Evolutionary conservation across 2,113 vertebrate genomes (phyloP), one percentile per base, ranked within the genome.

Genomic region (Misgurnus anguillicaudatus): DNA sequence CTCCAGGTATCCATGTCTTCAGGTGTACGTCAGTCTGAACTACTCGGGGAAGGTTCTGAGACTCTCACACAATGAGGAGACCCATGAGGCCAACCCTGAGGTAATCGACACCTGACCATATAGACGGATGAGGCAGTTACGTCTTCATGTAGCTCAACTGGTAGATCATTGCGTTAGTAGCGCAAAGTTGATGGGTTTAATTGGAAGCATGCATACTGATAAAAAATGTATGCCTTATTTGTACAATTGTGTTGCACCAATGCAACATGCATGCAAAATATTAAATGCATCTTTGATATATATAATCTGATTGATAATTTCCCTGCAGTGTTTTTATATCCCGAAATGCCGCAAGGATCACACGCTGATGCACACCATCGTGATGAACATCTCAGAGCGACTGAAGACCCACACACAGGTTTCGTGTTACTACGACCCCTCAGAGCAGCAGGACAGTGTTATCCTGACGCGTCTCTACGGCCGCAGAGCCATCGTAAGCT

Each of bases 1-100:
- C 39, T 98, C 96, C 51, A 94, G 94, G 77, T 98, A 96, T 79
- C 95, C 96, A 11, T 98, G 97, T 85, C 94, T 99, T 17, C 96
- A 97, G 87, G 95, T 98, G 65, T 96, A 94, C 0, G 94, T 98
- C 80, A 96, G 95, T 85, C 89, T 98, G 84, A 96, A 95, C 82
- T 91, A 93, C 72, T 94, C 95, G 0, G 94, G 94, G 4, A 94
- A 93, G 87, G 94, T 94, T 82, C 81, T 94, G n/a, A 91, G 94
- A n/a, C 92, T 99, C 70, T 94, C 95, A 80, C 94, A 96, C 89
- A 95, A 94, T 0, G 95, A 98, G 83, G 96, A 98, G 85, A 94
- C 94, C 0, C 93, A 96, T 79, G 95, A 95, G 88, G 91, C 90
- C 83, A 96, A 95, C 88, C 91, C 93, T 10, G 95, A 98, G 95